Evolutionary conservation across 1,140 invertebrate genomes (phyloP).

Genomic region (Hyphantria cunea): DNA sequence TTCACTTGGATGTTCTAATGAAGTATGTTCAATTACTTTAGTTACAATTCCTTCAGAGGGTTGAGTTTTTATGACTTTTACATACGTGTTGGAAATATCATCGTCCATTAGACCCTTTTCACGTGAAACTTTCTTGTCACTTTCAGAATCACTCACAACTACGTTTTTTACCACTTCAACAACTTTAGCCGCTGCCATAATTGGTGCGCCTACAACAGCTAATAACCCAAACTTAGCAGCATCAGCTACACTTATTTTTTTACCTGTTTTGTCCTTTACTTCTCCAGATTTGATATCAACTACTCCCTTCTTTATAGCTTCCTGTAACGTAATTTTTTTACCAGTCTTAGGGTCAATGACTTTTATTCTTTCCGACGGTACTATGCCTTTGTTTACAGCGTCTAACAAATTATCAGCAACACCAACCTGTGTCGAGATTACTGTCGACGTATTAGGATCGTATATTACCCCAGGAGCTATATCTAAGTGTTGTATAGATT

Average conservation of each 20-base stretch:
- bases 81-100: slow-evolving; percentile 36
- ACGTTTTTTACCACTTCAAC: slow-evolving; percentile 70
- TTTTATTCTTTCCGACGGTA: slow-evolving; percentile 85
- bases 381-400: slow-evolving; percentile 86
- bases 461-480: slow-evolving; percentile 86
- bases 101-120: slow-evolving; percentile 58
- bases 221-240: slow-evolving; percentile 89
- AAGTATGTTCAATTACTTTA: slow-evolving; percentile 14
- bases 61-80: slow-evolving; percentile 41
- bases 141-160: slow-evolving; percentile 86
- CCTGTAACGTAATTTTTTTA: slow-evolving; percentile 86
- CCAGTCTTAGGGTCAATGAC: slow-evolving; percentile 89
- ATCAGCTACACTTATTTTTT: slow-evolving; percentile 86
- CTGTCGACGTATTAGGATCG: slow-evolving; percentile 86
- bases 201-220: slow-evolving; percentile 86
- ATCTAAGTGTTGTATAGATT: slow-evolving; percentile 77
- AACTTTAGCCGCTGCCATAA: slow-evolving; percentile 85
- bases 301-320: slow-evolving; percentile 90
- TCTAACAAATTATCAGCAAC: slow-evolving; percentile 84
- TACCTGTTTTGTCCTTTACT: slow-evolving; percentile 85
- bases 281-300: slow-evolving; percentile 88
- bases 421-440: slow-evolving; percentile 84
- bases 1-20: slow-evolving; percentile 5
- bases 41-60: slow-evolving; percentile 16
- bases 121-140: slow-evolving; percentile 86